A percentile compares a stretch with the other conserved stretches of the same genome.
phyloP scores from a whole-genome alignment of 2,797 vertebrate genomes.

The Argyrosomus regius region DNA sequence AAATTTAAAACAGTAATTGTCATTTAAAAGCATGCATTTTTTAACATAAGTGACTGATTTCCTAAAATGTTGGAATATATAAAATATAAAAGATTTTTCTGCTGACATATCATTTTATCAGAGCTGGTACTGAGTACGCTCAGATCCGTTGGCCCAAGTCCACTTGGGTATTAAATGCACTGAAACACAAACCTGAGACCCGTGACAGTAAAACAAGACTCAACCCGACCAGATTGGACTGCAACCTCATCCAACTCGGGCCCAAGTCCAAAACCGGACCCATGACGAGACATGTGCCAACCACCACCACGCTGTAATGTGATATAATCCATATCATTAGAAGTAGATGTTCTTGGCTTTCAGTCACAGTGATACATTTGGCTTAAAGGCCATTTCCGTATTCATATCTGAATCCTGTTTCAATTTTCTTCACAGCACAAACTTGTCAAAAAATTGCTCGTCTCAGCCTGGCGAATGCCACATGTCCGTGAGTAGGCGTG shows the following conservation, averaged over 20 bases:
- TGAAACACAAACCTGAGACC: not conserved
- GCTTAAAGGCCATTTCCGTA: not conserved
- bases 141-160: not conserved
- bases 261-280: not conserved
- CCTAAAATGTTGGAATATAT: too few species aligned
- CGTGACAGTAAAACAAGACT: not conserved
- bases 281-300: not conserved
- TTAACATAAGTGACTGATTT: not conserved
- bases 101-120: too few species aligned
- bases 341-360: not conserved
- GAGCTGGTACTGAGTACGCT: too few species aligned
- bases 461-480: not conserved
- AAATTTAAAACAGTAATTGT: not conserved
- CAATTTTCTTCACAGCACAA: not conserved
- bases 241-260: not conserved
- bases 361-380: not conserved
- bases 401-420: not conserved
- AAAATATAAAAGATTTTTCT: not conserved
- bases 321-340: not conserved
- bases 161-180: not conserved
- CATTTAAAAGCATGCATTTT: too few species aligned
- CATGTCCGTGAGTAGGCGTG: constrained; percentile 8
- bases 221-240: not conserved
- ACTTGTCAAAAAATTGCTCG: not conserved
- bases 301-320: not conserved